Percentiles rank a stretch among this genome's conserved stretches.
Conservation (phyloP, 2,113 vertebrate genomes). For the Lipophrys pholis region DNA sequence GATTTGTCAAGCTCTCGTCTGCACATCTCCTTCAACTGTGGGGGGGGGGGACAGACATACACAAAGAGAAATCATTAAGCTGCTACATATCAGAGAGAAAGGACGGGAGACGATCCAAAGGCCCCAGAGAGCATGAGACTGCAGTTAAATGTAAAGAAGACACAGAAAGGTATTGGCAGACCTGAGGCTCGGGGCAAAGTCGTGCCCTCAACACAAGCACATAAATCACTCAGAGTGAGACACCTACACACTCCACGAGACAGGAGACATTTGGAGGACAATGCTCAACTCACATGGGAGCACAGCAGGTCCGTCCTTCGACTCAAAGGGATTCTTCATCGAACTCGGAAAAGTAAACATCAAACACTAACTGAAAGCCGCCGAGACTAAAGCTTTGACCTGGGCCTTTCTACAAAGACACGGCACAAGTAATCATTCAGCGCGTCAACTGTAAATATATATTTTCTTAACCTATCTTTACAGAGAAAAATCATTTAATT, state of each 20-base stretch:
- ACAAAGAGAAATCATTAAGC: constrained; percentile 33
- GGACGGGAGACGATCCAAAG: constrained; percentile 31
- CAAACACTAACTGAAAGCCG: constrained; percentile 15
- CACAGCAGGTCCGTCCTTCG: constrained; percentile 23
- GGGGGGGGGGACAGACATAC: constrained; percentile 48
- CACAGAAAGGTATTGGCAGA: constrained; percentile 50
- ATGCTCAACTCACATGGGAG: constrained; percentile 20
- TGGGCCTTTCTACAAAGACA: too few species aligned
- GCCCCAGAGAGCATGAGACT: constrained; percentile 45
- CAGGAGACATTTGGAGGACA: constrained; percentile 52
- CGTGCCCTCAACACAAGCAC: constrained; percentile 36
- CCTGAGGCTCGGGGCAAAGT: constrained; percentile 48
- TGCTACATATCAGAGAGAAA: constrained; percentile 40
- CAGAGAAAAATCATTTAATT: not conserved
- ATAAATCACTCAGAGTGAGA: constrained; percentile 55
- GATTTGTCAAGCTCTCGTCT: constrained; percentile 96
- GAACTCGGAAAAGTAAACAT: constrained; percentile 24
- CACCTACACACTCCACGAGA: constrained; percentile 37
- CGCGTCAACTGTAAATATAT: too few species aligned
- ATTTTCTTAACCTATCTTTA: too few species aligned
- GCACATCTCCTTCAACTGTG: constrained; percentile 98
- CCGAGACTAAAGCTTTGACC: constrained; percentile 3
- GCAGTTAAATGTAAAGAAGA: constrained; percentile 52
- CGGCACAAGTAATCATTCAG: not conserved
- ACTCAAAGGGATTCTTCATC: constrained; percentile 21